phyloP scores from a whole-genome alignment of 2,113 vertebrate species.

The Nerophis lumbriciformis region DNA sequence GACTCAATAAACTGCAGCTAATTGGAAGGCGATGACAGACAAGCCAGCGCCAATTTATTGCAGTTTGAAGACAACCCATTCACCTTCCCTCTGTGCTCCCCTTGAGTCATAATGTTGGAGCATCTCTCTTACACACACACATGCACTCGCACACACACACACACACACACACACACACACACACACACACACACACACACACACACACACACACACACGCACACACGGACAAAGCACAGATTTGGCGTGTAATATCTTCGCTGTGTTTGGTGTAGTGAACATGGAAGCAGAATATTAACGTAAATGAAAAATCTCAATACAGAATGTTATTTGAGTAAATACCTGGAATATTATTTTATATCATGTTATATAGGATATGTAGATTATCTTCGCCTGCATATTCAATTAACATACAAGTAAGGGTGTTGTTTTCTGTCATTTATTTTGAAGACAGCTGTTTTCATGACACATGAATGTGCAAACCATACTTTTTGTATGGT shows the following conservation, averaged over 20 bases:
- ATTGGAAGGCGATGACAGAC: slow-evolving; percentile 78
- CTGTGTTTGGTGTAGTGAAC: slow-evolving; percentile 14
- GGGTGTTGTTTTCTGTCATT: too few relatives aligned
- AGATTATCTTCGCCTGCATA: not conserved
- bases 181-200: too few relatives aligned
- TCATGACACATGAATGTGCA: too few relatives aligned
- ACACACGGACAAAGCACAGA: not conserved
- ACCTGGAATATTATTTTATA: not conserved
- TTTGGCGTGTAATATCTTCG: slow-evolving; percentile 31
- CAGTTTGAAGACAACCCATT: slow-evolving; percentile 62
- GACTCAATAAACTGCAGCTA: slow-evolving; percentile 71
- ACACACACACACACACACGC: too few relatives aligned
- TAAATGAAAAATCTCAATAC: slow-evolving; percentile 30
- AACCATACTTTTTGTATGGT: too few relatives aligned
- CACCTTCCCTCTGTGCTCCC: slow-evolving; percentile 36
- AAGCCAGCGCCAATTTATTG: slow-evolving; percentile 59
- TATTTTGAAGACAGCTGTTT: too few relatives aligned
- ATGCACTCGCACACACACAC: too few relatives aligned
- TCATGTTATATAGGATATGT: slow-evolving; percentile 6
- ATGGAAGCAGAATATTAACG: slow-evolving; percentile 12
- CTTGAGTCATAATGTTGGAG: slow-evolving; percentile 31
- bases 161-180: too few relatives aligned
- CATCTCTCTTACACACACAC: slow-evolving; percentile 12
- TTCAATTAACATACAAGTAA: too few relatives aligned
- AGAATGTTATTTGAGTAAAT: slow-evolving; percentile 19